Conservation (phyloP, 2,888 invertebrate genomes). For the Euproctis similis region DNA sequence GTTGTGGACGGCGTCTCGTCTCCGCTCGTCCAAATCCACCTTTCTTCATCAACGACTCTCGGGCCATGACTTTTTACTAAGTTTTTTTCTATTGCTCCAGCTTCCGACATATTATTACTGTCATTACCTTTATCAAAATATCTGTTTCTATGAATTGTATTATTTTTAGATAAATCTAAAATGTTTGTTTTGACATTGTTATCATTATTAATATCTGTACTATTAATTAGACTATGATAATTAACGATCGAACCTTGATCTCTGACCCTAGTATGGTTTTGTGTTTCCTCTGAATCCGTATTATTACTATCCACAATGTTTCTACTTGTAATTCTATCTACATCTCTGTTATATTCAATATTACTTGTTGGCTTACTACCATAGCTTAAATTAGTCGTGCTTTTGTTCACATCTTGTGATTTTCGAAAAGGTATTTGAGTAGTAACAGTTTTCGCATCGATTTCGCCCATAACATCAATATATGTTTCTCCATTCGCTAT, state of each 20-base stretch:
- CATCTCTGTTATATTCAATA: too few relatives aligned
- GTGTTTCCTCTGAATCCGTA: too few relatives aligned
- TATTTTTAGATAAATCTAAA: neutral
- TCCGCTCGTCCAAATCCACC: conserved; percentile 18
- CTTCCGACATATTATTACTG: neutral
- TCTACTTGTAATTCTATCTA: too few relatives aligned
- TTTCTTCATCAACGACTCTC: conserved; percentile 5
- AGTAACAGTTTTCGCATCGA: too few relatives aligned
- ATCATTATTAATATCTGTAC: conserved; percentile 2
- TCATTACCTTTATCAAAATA: too few relatives aligned
- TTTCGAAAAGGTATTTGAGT: too few relatives aligned
- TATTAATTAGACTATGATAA: conserved; percentile 2
- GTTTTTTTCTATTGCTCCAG: conserved; percentile 11
- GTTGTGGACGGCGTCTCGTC: conserved; percentile 4
- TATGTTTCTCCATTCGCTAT: neutral
- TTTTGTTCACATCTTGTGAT: too few relatives aligned
- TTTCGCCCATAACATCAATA: too few relatives aligned
- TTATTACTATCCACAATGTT: too few relatives aligned
- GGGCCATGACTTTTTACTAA: conserved; percentile 4
- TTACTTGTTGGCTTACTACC: too few relatives aligned
- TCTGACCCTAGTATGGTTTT: neutral
- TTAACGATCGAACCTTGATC: conserved; percentile 2
- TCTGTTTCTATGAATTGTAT: neutral
- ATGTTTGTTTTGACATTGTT: conserved; percentile 1
- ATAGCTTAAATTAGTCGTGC: too few relatives aligned